A percentile compares a stretch with the other conserved stretches of the same genome.
phyloP scores from a whole-genome alignment of 2,113 vertebrate species.

The Tonatia bakeri region DNA sequence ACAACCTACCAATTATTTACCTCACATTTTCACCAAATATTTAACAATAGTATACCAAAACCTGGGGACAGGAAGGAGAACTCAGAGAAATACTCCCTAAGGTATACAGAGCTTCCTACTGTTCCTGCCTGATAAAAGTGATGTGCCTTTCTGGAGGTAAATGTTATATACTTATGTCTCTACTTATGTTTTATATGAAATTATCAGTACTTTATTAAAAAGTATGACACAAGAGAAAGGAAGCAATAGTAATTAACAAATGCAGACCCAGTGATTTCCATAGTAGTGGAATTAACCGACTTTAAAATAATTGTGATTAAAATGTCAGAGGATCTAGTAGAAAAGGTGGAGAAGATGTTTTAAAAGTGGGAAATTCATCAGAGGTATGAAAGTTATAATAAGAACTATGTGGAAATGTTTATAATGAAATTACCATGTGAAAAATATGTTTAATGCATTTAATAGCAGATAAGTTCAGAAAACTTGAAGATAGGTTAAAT shows the following conservation, averaged over 20 bases:
- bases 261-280: background rate
- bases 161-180: background rate
- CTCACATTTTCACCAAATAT: background rate
- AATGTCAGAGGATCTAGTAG: background rate
- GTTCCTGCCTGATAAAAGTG: background rate
- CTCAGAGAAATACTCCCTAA: background rate
- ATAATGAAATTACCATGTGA: background rate
- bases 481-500: background rate
- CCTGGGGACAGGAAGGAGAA: background rate
- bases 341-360: background rate
- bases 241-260: background rate
- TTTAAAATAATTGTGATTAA: background rate
- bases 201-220: background rate
- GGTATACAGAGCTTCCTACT: background rate
- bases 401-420: background rate
- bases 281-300: background rate
- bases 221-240: background rate
- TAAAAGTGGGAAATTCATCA: background rate
- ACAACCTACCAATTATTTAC: background rate
- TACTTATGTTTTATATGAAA: background rate
- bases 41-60: background rate
- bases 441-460: background rate
- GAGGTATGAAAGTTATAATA: background rate
- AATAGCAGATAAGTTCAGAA: background rate
- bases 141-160: background rate